Evolutionary conservation across 2,888 invertebrate genomes (phyloP).

Genomic region (Gasteruption jaculator): DNA sequence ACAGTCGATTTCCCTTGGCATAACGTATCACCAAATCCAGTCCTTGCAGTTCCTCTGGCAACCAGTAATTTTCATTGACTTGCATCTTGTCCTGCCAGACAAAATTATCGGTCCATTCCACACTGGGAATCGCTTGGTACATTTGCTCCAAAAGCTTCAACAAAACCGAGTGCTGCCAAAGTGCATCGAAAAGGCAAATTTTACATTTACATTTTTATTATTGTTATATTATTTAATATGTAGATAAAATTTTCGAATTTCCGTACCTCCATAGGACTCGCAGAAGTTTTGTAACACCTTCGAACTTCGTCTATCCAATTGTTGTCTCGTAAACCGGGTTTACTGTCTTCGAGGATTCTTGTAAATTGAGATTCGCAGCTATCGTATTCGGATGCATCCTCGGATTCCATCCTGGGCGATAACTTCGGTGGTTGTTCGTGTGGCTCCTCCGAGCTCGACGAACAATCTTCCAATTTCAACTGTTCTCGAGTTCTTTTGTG

Average conservation of each 20-base stretch:
- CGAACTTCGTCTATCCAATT: conserved; percentile 41
- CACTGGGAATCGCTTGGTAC: conserved; percentile 44
- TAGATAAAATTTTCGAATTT: conserved; percentile 1
- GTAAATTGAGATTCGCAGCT: no score
- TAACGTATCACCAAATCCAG: conserved; percentile 39
- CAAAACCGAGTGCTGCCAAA: conserved; percentile 36
- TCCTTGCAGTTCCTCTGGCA: conserved; percentile 41
- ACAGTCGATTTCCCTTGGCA: conserved; percentile 32
- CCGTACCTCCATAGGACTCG: conserved; percentile 32
- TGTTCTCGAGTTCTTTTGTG: conserved; percentile 24
- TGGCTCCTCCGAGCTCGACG: not conserved
- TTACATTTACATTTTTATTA: not conserved
- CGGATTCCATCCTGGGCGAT: no score
- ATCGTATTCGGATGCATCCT: no score
- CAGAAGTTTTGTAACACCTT: conserved; percentile 36
- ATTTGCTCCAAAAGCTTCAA: conserved; percentile 41
- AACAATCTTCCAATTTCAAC: not conserved
- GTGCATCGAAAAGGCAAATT: conserved; percentile 8
- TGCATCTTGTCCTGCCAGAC: conserved; percentile 34
- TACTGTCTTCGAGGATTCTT: conserved; percentile 34
- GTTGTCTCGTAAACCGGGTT: conserved; percentile 39
- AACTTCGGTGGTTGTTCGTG: not conserved
- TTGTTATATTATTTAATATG: not conserved
- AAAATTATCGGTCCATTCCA: conserved; percentile 42
- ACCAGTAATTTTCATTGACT: conserved; percentile 35